Percentiles rank a stretch among this genome's conserved stretches.
These are phyloP conservation scores for Patiria miniata DNA, from an alignment of 35 echinoderm and acorn worm genomes.

Conservation along the genomic window DNA sequence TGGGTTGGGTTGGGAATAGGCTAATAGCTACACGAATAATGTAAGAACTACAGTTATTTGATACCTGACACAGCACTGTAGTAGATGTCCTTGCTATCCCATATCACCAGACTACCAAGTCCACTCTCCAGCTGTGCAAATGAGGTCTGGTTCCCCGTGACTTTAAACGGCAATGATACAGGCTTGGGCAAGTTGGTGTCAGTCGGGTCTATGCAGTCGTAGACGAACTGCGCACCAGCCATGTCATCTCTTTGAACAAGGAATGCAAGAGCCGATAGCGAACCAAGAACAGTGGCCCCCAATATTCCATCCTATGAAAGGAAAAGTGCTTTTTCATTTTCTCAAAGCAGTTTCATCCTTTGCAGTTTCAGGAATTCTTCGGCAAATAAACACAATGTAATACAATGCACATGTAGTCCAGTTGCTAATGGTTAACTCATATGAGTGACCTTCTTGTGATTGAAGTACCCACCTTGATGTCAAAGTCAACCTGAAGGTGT, in stretches of 20 bases:
- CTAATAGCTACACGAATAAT: no score
- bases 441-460: not conserved
- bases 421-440: no score
- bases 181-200: not conserved
- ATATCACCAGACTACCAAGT: constrained; percentile 1
- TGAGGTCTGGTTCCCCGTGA: constrained; percentile 10
- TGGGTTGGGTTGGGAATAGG: no score
- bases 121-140: not conserved
- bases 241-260: not conserved
- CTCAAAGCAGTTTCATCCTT: not conserved
- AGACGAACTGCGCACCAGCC: not conserved
- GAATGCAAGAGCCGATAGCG: not conserved
- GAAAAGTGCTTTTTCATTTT: not conserved
- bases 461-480: not conserved
- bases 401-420: no score
- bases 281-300: not conserved
- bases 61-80: constrained; percentile 15
- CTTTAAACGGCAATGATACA: not conserved
- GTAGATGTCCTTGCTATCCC: constrained; percentile 3
- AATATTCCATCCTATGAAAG: not conserved
- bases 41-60: no score
- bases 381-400: no score
- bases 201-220: not conserved
- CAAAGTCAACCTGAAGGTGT: not conserved
- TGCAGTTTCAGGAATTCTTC: no score